A percentile compares a stretch with the other conserved stretches of the same genome.
These are phyloP conservation scores for Brenthis ino DNA, from an alignment of 2,888 invertebrate genomes.

Conservation along the genomic window DNA sequence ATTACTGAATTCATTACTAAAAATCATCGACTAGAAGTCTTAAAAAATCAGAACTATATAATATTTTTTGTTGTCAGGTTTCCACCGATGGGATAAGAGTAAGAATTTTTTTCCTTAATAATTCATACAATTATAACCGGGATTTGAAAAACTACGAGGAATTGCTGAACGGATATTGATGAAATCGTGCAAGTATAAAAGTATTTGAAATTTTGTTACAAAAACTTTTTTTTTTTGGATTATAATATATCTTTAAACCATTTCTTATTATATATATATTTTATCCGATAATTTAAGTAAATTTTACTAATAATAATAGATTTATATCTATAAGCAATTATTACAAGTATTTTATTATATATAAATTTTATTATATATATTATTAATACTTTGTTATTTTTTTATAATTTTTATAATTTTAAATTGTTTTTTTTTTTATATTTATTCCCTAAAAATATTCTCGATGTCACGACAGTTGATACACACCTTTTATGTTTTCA, in stretches of 20 bases:
- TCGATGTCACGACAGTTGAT: too few relatives aligned
- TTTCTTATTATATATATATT: too few relatives aligned
- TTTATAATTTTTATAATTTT: too few relatives aligned
- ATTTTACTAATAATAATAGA: too few relatives aligned
- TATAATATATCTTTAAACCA: neutral
- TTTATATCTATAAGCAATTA: too few relatives aligned
- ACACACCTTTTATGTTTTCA: too few relatives aligned
- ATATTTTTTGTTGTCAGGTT: slow-evolving; percentile 43
- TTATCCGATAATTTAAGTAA: too few relatives aligned
- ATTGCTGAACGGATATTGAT: slow-evolving; percentile 26
- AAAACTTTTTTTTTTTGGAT: neutral
- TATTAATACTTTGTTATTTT: too few relatives aligned
- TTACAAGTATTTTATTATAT: too few relatives aligned
- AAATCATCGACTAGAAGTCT: slow-evolving; percentile 13
- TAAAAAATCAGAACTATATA: slow-evolving; percentile 27
- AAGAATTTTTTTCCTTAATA: slow-evolving; percentile 37
- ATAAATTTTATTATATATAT: too few relatives aligned
- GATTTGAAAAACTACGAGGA: slow-evolving; percentile 2
- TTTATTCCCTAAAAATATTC: too few relatives aligned
- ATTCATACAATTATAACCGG: slow-evolving; percentile 9
- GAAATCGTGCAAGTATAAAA: slow-evolving; percentile 18
- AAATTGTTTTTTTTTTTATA: too few relatives aligned
- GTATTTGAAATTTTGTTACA: slow-evolving; percentile 9
- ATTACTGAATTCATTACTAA: neutral
- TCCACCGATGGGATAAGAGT: slow-evolving; percentile 42